Conservation (phyloP, 2,113 vertebrate species). For the Zosterops lateralis region DNA sequence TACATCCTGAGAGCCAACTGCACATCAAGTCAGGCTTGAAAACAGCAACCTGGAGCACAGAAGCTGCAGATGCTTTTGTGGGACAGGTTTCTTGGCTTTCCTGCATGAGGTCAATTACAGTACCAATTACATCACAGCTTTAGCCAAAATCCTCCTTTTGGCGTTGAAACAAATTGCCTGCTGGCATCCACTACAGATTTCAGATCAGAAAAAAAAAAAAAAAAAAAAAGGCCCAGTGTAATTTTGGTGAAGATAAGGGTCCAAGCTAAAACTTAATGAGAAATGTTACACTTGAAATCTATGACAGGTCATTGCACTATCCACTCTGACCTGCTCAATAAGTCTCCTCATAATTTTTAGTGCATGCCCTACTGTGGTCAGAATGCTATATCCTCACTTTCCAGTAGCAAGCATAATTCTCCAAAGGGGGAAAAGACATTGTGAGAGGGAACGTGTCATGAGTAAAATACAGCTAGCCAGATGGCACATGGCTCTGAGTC, state of each 20-base stretch:
- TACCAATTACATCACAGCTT: neutral
- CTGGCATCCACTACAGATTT: neutral
- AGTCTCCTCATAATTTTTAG: neutral
- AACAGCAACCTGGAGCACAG: neutral
- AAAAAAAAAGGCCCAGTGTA: neutral
- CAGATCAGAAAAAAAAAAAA: neutral
- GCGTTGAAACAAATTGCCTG: conserved; percentile 5
- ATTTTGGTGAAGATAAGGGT: neutral
- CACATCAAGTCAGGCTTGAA: neutral
- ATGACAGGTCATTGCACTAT: neutral
- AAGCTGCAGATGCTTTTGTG: neutral
- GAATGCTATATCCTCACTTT: neutral
- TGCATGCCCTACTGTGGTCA: neutral
- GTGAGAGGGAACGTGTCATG: neutral
- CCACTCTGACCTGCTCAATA: neutral
- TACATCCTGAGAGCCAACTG: neutral
- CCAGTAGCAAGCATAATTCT: neutral
- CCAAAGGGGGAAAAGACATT: neutral
- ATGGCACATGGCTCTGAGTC: neutral
- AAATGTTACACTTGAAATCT: neutral
- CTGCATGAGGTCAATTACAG: conserved; percentile 1
- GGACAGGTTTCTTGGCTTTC: conserved; percentile 8
- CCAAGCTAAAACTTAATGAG: neutral
- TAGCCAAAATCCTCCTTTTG: conserved; percentile 46
- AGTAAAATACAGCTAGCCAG: neutral